Percentiles rank a stretch among this genome's conserved stretches.
Conservation (phyloP, 2,113 vertebrate species). For the Chunga burmeisteri region DNA sequence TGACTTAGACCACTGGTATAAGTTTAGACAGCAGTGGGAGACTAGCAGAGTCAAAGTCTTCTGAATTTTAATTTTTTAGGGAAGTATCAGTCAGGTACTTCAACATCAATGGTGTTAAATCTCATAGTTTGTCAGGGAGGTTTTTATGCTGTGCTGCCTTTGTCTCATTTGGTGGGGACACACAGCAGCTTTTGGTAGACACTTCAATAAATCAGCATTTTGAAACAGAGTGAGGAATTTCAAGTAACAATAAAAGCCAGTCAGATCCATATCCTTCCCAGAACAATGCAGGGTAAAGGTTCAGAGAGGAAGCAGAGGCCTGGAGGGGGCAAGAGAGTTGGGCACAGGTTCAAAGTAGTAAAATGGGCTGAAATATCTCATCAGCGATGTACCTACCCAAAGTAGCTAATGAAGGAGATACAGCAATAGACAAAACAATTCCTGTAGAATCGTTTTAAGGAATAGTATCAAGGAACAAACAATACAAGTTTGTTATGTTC, state of each 20-base stretch:
- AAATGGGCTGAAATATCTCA: neutral
- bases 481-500: neutral
- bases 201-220: neutral
- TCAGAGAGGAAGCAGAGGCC: neutral
- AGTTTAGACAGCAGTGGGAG: neutral
- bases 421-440: neutral
- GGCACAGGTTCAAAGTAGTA: neutral
- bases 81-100: neutral
- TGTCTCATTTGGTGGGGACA: neutral
- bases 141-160: neutral
- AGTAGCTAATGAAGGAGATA: neutral
- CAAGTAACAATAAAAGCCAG: neutral
- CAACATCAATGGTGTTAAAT: neutral
- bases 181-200: neutral
- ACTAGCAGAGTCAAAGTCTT: neutral
- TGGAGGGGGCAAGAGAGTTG: neutral
- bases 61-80: neutral
- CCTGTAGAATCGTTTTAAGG: neutral
- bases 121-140: rapidly evolving
- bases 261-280: neutral
- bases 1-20: neutral
- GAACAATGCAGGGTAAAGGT: neutral
- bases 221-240: neutral
- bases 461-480: neutral
- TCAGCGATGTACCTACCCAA: neutral